phyloP scores from a whole-genome alignment of 2,888 invertebrate genomes.

The Eledona agricola region DNA sequence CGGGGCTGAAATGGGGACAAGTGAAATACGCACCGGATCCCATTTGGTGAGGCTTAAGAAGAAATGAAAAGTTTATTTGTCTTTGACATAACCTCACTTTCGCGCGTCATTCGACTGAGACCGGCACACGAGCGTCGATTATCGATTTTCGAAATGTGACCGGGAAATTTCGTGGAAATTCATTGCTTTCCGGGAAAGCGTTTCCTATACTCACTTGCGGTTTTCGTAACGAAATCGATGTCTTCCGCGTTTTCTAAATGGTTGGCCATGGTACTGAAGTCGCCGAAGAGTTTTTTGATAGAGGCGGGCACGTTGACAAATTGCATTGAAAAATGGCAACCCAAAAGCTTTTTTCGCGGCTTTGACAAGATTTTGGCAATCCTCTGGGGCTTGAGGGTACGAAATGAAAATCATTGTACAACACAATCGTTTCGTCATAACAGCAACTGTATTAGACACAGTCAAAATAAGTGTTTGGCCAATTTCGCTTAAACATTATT shows the following conservation, averaged over 20 bases:
- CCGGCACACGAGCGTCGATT: slow-evolving; percentile 19
- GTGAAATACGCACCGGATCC: slow-evolving; percentile 31
- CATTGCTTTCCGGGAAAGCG: background rate
- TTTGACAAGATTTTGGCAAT: too few relatives aligned
- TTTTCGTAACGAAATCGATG: slow-evolving; percentile 60
- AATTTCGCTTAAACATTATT: too few relatives aligned
- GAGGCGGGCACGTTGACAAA: slow-evolving; percentile 20
- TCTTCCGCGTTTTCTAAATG: slow-evolving; percentile 56
- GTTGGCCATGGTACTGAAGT: slow-evolving; percentile 19
- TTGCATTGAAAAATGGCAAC: too few relatives aligned
- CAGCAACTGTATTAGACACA: too few relatives aligned
- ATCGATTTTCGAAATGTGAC: slow-evolving; percentile 33
- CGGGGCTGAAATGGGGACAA: background rate
- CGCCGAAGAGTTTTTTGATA: slow-evolving; percentile 5
- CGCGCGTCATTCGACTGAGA: slow-evolving; percentile 33
- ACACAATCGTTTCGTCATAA: too few relatives aligned
- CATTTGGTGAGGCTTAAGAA: slow-evolving; percentile 20
- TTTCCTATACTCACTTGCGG: slow-evolving; percentile 58
- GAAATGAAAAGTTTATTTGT: slow-evolving; percentile 12
- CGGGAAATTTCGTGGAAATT: slow-evolving; percentile 22
- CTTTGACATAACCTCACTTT: slow-evolving; percentile 33
- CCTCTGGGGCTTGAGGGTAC: too few relatives aligned
- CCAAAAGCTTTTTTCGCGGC: too few relatives aligned
- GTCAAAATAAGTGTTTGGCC: too few relatives aligned
- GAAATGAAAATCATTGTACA: too few relatives aligned